Base-by-base conservation (phyloP, 2,113 vertebrate genomes). In the Ictalurus punctatus region DNA sequence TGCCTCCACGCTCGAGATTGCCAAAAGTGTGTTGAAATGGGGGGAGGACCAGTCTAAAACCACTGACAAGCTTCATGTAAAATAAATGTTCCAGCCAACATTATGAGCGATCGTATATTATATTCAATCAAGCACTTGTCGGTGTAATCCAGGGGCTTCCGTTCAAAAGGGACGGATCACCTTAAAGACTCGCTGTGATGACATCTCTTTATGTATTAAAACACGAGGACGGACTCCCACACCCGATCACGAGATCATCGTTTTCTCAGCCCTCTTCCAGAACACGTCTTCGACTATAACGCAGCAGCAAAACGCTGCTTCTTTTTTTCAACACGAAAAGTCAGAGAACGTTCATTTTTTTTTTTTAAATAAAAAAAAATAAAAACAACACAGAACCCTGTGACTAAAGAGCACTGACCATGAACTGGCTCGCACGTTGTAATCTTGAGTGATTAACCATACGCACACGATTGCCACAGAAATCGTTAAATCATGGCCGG, bases 371-470 rank as follows among this genome's bases (percentile, higher is more conserved):
- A 2, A 40, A 40, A 40, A 40, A 44, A 44, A 3, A 44, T 5
- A 48, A 48, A 48, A 48, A 48, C 7, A 81, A 87, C 30, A 40
- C 85, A 84, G 44, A 86, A 90, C 87, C 73, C 81, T 73, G 86
- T 25, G 71, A 86, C 86, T 83, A 71, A 87, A 73, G 82, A 83
- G 54, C 40, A 56, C 90, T 85, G 79, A 87, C 89, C 90, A 85
- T 81, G 37, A 74, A 83, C 37, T 65, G 87, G 63, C 87, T 58
- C 79, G 25, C 76, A 86, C 80, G 78, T 85, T 85, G 87, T 76
- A 90, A 90, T 91, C 90, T 86, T 81, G 85, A 91, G 87, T 90
- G 90, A 89, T 89, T 89, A 91, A 87, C 56, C 81, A 44, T 63
- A 44, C 13, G 23, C 58, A 89, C 84, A 88, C 89, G 69, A 83